phyloP scores from a whole-genome alignment of 2,888 invertebrate genomes.

The Tribolium freemani region DNA sequence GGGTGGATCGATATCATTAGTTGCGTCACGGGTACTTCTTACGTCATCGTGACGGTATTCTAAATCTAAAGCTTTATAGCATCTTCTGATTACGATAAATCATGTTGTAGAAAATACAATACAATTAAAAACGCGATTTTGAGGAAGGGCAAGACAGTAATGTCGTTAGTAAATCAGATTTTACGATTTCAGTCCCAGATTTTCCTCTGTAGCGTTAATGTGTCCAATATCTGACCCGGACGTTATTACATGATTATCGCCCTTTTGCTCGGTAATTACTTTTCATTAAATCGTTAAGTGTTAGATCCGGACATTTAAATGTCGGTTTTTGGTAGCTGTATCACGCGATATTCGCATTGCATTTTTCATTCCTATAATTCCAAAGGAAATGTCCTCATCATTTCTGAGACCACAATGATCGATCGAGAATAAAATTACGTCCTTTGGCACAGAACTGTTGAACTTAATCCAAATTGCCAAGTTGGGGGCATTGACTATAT shows the following conservation, averaged over 20 bases:
- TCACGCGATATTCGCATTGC: slow-evolving; percentile 30
- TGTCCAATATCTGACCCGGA: background rate
- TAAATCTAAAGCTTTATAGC: background rate
- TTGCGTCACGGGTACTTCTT: slow-evolving; percentile 48
- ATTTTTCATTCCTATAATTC: slow-evolving; percentile 10
- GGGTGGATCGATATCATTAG: slow-evolving; percentile 49
- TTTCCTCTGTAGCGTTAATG: background rate
- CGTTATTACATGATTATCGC: slow-evolving; percentile 27
- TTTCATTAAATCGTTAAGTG: slow-evolving; percentile 22
- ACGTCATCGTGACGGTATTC: slow-evolving; percentile 48
- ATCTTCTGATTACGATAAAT: slow-evolving; percentile 16
- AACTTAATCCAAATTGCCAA: slow-evolving; percentile 20
- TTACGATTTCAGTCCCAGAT: slow-evolving; percentile 6
- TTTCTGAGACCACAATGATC: background rate
- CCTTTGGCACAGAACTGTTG: slow-evolving; percentile 16
- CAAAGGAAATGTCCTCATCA: slow-evolving; percentile 5
- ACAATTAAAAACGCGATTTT: background rate
- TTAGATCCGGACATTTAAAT: slow-evolving; percentile 31
- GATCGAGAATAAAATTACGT: background rate
- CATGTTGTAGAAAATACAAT: background rate
- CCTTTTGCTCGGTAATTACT: slow-evolving; percentile 16
- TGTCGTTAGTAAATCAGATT: slow-evolving; percentile 5
- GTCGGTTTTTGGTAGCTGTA: background rate
- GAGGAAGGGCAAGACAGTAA: background rate
- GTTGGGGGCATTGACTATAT: background rate